Evolutionary conservation across 1,140 invertebrate genomes (phyloP), one percentile per base, ranked within the genome.

Genomic region (Brachionus rotundiformis): DNA sequence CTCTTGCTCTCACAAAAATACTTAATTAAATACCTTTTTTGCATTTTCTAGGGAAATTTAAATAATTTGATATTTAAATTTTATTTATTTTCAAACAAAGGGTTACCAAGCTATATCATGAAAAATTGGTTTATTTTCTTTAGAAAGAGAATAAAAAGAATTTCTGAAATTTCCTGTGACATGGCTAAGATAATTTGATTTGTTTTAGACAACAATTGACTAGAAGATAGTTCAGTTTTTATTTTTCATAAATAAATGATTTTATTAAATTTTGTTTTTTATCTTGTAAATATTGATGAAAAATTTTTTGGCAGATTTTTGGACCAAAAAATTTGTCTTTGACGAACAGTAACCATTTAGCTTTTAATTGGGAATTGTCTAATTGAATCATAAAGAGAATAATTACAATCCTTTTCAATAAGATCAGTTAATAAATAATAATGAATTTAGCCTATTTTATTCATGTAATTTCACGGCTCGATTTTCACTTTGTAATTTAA

Each of bases 1-100:
- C 61, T 63, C 61, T 29, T 29, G 61, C 27, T 63, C 61, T 33
- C 29, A 27, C 25, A 63, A 29, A 63, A 63, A 13, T 16, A 36
- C 33, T 68, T 68, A 68, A 68, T 33, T 68, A 36, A 68, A 68
- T 68, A 68, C 63, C 63, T 68, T 68, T 68, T 68, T 39, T 68
- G 29, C 33, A 33, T 36, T 33, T 33, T 68, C 31, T 68, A 33
- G 63, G 63, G 63, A 68, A 68, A 68, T 68, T 68, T 68, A 68
- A 33, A 68, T 68, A 68, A 68, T 68, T 68, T 68, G 6, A 68
- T 33, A 33, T 68, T 68, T 68, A 33, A 68, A 63, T 63, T 63
- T 63, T n/a, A 13, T 63, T 54, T 5, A 19, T 7, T 54, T 54
- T 54, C 23, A 19, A 54, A 54, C 47, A 54, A 54, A 54, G 47